A percentile compares a stretch with the other conserved stretches of the same genome.
Evolutionary conservation across 1,140 invertebrate species (phyloP).

Genomic region (Drosophila nebulosa): DNA sequence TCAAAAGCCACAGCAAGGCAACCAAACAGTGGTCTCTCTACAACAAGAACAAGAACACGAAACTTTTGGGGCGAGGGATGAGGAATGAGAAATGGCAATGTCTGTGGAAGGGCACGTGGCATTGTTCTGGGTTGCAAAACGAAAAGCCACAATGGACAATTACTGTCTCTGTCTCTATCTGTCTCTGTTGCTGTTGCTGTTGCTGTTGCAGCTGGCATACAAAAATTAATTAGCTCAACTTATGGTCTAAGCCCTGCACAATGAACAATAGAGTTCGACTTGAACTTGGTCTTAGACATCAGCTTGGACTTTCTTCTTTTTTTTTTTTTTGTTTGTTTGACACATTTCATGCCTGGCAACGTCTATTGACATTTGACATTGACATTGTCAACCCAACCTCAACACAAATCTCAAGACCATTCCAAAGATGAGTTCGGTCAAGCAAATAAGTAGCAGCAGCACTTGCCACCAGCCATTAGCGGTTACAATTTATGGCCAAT

Average conservation of each 20-base stretch:
- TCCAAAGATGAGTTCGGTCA: background rate
- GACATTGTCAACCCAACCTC: background rate
- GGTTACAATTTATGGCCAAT: slow-evolving; percentile 32
- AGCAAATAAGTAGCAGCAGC: slow-evolving; percentile 2
- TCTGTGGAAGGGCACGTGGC: slow-evolving; percentile 14
- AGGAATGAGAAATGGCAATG: no score
- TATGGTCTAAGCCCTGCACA: slow-evolving; percentile 37
- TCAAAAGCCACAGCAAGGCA: slow-evolving; percentile 19
- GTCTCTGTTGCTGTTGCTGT: background rate
- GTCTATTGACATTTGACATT: slow-evolving; percentile 53
- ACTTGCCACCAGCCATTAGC: slow-evolving; percentile 10
- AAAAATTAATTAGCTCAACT: slow-evolving; percentile 60
- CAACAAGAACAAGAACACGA: background rate
- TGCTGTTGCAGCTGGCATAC: slow-evolving; percentile 40
- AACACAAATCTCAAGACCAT: background rate
- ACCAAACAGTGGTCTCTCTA: background rate
- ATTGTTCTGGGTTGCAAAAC: slow-evolving; percentile 6
- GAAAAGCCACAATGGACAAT: slow-evolving; percentile 44
- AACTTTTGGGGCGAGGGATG: background rate
- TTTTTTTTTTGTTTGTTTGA: slow-evolving; percentile 5
- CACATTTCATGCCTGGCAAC: slow-evolving; percentile 22
- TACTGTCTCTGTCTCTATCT: slow-evolving; percentile 33
- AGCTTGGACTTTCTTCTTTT: background rate
- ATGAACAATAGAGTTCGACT: slow-evolving; percentile 16
- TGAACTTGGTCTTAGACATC: background rate